A percentile compares a stretch with the other conserved stretches of the same genome.
These are phyloP conservation scores for Drosophila kanapiae DNA, from an alignment of 1,140 invertebrate species.

Conservation along the genomic window DNA sequence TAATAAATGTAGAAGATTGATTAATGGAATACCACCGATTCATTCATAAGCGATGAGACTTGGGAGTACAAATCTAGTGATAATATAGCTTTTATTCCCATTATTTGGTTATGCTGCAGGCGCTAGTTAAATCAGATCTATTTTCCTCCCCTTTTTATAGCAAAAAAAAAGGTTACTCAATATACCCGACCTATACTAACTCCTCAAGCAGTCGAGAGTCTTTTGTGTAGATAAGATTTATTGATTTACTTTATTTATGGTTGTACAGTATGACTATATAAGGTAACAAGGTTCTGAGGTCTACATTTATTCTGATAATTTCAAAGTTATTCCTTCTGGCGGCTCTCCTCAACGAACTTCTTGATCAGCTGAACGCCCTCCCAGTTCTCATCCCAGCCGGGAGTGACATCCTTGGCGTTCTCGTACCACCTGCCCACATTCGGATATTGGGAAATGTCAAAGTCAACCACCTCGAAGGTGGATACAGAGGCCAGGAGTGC, in stretches of 20 bases:
- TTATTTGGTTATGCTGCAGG: no score
- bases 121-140: not conserved
- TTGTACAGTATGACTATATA: not conserved
- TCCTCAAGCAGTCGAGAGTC: not conserved
- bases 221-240: conserved; percentile 4
- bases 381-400: conserved; percentile 86
- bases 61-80: not conserved
- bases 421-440: conserved; percentile 90
- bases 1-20: not conserved
- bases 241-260: not conserved
- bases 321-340: conserved; percentile 14
- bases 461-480: conserved; percentile 88
- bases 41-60: not conserved
- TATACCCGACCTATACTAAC: not conserved
- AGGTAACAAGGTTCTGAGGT: conserved; percentile 7
- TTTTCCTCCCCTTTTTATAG: not conserved
- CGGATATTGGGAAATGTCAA: conserved; percentile 88
- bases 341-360: conserved; percentile 14
- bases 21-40: not conserved
- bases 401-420: conserved; percentile 88
- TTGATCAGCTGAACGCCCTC: conserved; percentile 56
- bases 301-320: not conserved
- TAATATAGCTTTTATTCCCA: not conserved
- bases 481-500: conserved; percentile 88
- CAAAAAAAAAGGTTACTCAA: not conserved